These are phyloP conservation scores for Diarsia brunnea DNA, from an alignment of 2,888 invertebrate genomes.

Conservation along the genomic window DNA sequence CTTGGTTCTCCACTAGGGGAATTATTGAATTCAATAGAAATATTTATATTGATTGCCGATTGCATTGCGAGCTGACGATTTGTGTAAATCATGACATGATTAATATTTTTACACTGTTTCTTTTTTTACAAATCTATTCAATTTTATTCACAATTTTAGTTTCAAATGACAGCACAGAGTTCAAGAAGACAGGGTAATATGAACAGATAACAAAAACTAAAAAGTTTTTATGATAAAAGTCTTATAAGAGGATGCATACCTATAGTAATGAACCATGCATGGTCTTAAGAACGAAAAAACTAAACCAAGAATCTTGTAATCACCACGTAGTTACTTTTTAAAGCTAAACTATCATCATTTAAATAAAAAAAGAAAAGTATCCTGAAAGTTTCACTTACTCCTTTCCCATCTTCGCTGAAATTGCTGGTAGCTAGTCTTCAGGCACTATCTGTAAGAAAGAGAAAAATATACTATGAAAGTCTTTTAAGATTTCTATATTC, in stretches of 20 bases:
- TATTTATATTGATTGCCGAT: conserved; percentile 69
- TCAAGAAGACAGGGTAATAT: not conserved
- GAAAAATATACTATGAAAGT: conserved; percentile 20
- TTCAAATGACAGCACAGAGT: conserved; percentile 27
- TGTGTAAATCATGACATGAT: conserved; percentile 36
- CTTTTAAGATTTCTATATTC: too few relatives aligned
- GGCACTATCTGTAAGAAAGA: conserved; percentile 45
- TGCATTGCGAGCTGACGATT: conserved; percentile 42
- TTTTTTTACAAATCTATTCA: conserved; percentile 23
- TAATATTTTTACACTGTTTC: conserved; percentile 17
- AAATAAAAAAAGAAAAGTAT: not conserved
- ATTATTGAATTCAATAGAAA: conserved; percentile 70
- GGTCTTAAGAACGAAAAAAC: not conserved
- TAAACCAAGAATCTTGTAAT: not conserved
- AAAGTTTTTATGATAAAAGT: not conserved
- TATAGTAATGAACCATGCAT: not conserved
- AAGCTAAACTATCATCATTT: not conserved
- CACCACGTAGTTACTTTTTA: not conserved
- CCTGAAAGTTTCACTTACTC: conserved; percentile 59
- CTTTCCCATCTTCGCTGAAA: conserved; percentile 61
- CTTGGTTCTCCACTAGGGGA: conserved; percentile 56
- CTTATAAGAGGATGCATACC: not conserved
- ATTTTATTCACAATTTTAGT: conserved; percentile 19
- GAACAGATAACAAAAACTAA: conserved; percentile 11
- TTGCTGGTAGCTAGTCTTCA: not conserved